Evolutionary conservation across 2,888 invertebrate genomes (phyloP).

Genomic region (Lepetodrilus schrolli): DNA sequence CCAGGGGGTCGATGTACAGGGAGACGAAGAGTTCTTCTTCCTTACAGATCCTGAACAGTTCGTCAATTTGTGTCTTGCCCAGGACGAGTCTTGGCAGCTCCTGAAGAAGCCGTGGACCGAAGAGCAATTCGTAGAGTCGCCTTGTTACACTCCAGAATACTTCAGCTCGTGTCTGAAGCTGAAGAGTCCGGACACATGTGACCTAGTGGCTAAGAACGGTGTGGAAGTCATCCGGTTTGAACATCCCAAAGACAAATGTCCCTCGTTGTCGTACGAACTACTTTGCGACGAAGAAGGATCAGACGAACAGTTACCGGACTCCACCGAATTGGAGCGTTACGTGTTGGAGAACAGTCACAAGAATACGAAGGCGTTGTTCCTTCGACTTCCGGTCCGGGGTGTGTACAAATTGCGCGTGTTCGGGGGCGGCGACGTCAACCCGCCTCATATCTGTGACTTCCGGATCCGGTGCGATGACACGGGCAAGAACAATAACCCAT

Average conservation of each 20-base stretch:
- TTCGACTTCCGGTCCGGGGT: constrained; percentile 34
- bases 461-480: constrained; percentile 52
- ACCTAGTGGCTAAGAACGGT: constrained; percentile 37
- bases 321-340: constrained; percentile 32
- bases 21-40: constrained; percentile 44
- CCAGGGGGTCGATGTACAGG: constrained; percentile 29
- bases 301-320: constrained; percentile 1
- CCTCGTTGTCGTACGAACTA: constrained; percentile 40
- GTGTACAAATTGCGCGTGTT: constrained; percentile 12
- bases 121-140: constrained; percentile 37
- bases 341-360: constrained; percentile 34
- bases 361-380: constrained; percentile 32
- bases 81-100: constrained; percentile 46
- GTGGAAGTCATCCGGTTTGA: constrained; percentile 38
- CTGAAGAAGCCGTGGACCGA: constrained; percentile 37
- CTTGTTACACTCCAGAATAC: constrained; percentile 41
- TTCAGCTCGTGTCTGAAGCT: constrained; percentile 40
- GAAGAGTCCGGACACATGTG: constrained; percentile 38
- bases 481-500: constrained; percentile 38
- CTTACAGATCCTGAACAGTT: constrained; percentile 47
- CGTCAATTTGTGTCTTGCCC: constrained; percentile 42
- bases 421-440: not conserved
- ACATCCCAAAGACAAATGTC: constrained; percentile 27
- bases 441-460: constrained; percentile 52
- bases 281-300: constrained; percentile 32